phyloP scores from a whole-genome alignment of 2,888 invertebrate species.

The Nycteola revayana region DNA sequence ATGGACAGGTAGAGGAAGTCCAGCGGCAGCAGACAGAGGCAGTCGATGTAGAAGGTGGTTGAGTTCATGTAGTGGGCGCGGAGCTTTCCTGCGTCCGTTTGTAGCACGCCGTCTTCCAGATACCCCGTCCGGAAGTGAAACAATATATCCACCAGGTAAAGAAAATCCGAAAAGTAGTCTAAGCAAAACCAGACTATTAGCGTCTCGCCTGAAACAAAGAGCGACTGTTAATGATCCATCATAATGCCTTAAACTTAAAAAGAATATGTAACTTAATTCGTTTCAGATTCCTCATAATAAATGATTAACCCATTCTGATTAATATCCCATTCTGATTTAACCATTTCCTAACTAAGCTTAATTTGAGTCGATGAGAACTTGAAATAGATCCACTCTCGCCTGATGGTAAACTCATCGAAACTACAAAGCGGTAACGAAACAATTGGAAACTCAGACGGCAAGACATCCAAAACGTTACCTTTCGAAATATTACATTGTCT shows the following conservation, averaged over 20 bases:
- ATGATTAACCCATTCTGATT: no score
- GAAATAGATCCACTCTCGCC: constrained; percentile 38
- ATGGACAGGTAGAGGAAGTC: constrained; percentile 99
- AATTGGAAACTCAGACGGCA: constrained; percentile 41
- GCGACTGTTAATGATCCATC: no score
- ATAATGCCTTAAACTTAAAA: no score
- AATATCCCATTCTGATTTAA: no score
- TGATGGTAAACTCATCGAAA: constrained; percentile 46
- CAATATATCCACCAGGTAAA: constrained; percentile 97
- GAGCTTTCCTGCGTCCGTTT: constrained; percentile 96
- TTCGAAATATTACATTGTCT: constrained; percentile 53
- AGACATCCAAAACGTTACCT: constrained; percentile 45
- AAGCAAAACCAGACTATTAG: constrained; percentile 97
- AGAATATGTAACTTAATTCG: no score
- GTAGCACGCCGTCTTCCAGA: constrained; percentile 98
- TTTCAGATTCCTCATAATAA: no score
- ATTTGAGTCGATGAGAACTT: no score
- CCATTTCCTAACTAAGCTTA: no score
- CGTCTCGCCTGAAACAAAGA: constrained; percentile 87
- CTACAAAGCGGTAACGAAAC: constrained; percentile 45
- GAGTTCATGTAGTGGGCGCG: constrained; percentile 99
- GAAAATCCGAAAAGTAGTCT: constrained; percentile 97
- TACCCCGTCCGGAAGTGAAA: constrained; percentile 99
- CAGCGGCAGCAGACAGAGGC: constrained; percentile 97
- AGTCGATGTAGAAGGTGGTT: constrained; percentile 98